Base-by-base conservation (phyloP, 2,888 invertebrate species). In the Eurois occulta region DNA sequence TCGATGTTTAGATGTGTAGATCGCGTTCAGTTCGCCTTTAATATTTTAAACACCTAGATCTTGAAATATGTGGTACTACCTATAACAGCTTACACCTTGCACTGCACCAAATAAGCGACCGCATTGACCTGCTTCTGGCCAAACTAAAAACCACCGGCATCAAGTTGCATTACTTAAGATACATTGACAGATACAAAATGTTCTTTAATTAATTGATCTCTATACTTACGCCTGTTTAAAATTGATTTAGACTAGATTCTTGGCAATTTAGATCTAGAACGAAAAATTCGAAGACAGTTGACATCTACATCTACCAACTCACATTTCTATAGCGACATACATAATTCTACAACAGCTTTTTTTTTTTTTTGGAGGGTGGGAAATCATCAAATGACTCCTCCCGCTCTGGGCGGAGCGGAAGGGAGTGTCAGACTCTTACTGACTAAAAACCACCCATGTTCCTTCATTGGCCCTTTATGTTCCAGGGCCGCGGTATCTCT, bases 161-260 rank as follows among this genome's bases (percentile, higher is more conserved):
- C 88, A 81, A 73, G 66, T 90, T 87, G 69, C 87, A 81, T 84
- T 86, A 80, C 76, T 87, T 83, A 84, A 35, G 69, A 85, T 82
- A 78, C 75, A 80, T 85, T 87, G 87, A 81, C 81, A 83, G 85
- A 85, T 85, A 90, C 90, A 90, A 90, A 90, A 88, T 82, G 87
- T 70, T 83, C 64, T 70, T 84, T 81, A 84, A 84, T 87, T 86
- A 80, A 85, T 83, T 81, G 70, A 81, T 80, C 8, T 66, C 35
- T 60, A 32, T 64, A 48, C 1, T 3, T n/a, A 60, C 11, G 46
- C 67, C 18, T 68, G 8, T 46, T 46, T 52, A 24, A 7, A 0
- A 13, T 52, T 79, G 18, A 32, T 18, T 8, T 60, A 18, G 32
- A 60, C 3, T 32, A 18, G 28, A 60, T 60, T 60, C 32, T 18